Conservation (phyloP, 2,113 vertebrate species). For the Bettongia penicillata region DNA sequence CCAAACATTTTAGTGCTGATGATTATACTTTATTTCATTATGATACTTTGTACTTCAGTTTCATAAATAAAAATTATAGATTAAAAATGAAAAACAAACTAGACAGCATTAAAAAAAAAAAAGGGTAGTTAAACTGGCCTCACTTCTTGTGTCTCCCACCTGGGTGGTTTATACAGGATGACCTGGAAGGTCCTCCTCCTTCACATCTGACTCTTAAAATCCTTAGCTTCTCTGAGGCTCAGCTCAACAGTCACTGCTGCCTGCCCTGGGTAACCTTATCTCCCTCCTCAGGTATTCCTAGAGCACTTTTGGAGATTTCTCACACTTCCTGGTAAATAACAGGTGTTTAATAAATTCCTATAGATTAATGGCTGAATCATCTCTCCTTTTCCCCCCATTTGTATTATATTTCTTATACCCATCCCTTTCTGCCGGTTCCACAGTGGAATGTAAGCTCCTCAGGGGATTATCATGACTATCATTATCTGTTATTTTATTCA, state of each 20-base stretch:
- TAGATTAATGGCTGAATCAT: not conserved
- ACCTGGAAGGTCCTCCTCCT: not conserved
- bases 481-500: not conserved
- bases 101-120: not conserved
- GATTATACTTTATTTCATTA: too few relatives aligned
- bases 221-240: not conserved
- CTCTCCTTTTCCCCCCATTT: not conserved
- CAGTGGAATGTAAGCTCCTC: not conserved
- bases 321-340: not conserved
- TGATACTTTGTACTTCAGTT: too few relatives aligned
- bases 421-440: too few relatives aligned
- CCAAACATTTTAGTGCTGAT: too few relatives aligned
- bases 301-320: not conserved
- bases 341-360: not conserved
- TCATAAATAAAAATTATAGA: too few relatives aligned
- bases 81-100: too few relatives aligned
- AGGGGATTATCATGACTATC: not conserved
- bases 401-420: not conserved
- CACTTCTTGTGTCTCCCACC: not conserved
- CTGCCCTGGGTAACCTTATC: not conserved
- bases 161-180: not conserved
- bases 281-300: not conserved
- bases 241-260: not conserved
- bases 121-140: constrained; percentile 47
- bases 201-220: not conserved